Evolutionary conservation across 2,113 vertebrate genomes (phyloP).

Genomic region (Rhinoderma darwinii): DNA sequence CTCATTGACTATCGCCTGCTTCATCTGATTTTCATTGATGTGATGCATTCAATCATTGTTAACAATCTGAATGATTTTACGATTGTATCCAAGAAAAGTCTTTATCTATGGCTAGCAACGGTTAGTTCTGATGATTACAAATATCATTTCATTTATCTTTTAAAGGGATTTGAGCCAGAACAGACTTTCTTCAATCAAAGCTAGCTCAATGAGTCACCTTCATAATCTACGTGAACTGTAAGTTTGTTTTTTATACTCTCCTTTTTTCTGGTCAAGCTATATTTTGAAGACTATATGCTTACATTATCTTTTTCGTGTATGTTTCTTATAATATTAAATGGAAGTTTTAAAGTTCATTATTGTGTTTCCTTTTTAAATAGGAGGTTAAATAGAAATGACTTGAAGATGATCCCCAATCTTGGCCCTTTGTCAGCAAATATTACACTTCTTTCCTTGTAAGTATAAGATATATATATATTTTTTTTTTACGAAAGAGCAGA

Average conservation of each 20-base stretch:
- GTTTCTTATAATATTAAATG: not conserved
- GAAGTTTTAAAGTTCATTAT: not conserved
- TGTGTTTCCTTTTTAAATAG: slow-evolving; percentile 71
- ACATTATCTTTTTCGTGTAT: not conserved
- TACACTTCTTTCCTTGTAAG: slow-evolving; percentile 90
- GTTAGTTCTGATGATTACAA: no score
- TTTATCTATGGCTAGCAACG: no score
- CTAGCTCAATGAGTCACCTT: slow-evolving; percentile 81
- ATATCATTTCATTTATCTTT: slow-evolving; percentile 60
- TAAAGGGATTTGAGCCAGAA: slow-evolving; percentile 94
- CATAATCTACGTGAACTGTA: slow-evolving; percentile 88
- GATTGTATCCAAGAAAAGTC: no score
- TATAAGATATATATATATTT: slow-evolving; percentile 62
- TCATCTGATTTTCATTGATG: slow-evolving; percentile 36
- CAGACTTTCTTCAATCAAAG: slow-evolving; percentile 84
- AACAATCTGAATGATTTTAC: no score
- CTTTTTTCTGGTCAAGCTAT: not conserved
- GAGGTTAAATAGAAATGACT: slow-evolving; percentile 90
- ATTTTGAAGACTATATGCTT: not conserved
- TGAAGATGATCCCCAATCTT: slow-evolving; percentile 85
- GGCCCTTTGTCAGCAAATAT: slow-evolving; percentile 82
- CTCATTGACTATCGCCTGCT: slow-evolving; percentile 14
- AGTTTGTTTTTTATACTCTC: slow-evolving; percentile 67
- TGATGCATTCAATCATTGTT: no score
- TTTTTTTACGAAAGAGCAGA: no score